Evolutionary conservation across 2,797 vertebrate genomes (phyloP).

Genomic region (Manis pentadactyla): DNA sequence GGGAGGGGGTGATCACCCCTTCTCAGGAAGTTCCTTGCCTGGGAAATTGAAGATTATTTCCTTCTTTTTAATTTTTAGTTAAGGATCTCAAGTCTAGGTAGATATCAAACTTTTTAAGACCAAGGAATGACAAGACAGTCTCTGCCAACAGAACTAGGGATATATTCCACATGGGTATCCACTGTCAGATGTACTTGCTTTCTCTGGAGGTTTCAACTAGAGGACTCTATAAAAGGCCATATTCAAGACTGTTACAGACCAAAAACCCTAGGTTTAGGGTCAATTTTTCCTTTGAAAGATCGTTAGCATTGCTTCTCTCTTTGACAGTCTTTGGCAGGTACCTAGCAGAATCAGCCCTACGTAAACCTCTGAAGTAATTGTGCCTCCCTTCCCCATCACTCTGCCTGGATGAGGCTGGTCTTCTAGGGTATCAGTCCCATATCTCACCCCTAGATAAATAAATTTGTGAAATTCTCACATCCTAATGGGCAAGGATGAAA

Average conservation of each 20-base stretch:
- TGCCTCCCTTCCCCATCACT: neutral
- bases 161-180: neutral
- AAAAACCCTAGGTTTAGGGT: neutral
- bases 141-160: neutral
- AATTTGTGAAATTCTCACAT: neutral
- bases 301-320: neutral
- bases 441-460: conserved; percentile 9
- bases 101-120: conserved; percentile 16
- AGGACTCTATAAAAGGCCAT: neutral
- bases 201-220: neutral
- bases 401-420: neutral
- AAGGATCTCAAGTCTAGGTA: conserved; percentile 1
- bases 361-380: neutral
- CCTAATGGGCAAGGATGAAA: neutral
- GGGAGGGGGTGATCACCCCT: neutral
- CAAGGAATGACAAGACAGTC: neutral
- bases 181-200: conserved; percentile 3
- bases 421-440: neutral
- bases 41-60: conserved; percentile 33
- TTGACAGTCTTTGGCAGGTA: neutral
- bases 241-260: neutral
- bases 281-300: conserved; percentile 18
- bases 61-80: conserved; percentile 52
- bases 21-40: conserved; percentile 35
- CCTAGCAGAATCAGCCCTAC: neutral